Evolutionary conservation across 1,140 invertebrate species (phyloP).

Genomic region (Paralvinella palmiformis): DNA sequence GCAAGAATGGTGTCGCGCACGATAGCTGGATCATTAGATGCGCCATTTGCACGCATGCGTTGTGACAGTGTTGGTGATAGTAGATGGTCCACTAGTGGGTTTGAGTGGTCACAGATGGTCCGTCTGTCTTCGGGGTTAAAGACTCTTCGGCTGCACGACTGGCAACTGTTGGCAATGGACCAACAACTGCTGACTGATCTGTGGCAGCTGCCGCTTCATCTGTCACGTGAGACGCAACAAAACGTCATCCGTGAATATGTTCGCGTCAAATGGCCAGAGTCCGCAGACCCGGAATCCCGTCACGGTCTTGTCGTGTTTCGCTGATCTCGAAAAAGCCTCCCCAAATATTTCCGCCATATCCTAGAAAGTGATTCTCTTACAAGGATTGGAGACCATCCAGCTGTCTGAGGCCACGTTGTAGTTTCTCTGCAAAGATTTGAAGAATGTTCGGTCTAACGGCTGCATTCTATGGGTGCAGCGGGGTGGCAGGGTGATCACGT

Average conservation of each 20-base stretch:
- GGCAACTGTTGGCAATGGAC: not conserved
- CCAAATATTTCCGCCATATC: not conserved
- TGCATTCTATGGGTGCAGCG: too few species aligned
- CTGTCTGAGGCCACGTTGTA: too few species aligned
- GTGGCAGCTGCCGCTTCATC: not conserved
- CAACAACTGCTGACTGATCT: not conserved
- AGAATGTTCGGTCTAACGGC: too few species aligned
- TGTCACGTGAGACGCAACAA: not conserved
- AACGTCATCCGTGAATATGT: not conserved
- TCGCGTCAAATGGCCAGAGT: not conserved
- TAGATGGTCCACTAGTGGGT: not conserved
- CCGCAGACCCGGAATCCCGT: not conserved
- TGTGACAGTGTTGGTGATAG: not conserved
- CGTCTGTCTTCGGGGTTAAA: not conserved
- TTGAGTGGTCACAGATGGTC: not conserved
- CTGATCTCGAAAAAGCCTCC: constrained; percentile 11
- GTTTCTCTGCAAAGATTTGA: too few species aligned
- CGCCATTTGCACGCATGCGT: too few species aligned
- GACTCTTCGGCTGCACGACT: not conserved
- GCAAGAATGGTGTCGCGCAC: not conserved
- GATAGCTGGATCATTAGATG: not conserved
- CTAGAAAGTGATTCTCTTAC: not conserved
- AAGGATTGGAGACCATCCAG: not conserved
- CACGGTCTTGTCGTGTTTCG: constrained; percentile 2
- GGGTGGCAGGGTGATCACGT: too few species aligned